phyloP scores from a whole-genome alignment of 2,113 vertebrate genomes.

The Saimiri boliviensis region DNA sequence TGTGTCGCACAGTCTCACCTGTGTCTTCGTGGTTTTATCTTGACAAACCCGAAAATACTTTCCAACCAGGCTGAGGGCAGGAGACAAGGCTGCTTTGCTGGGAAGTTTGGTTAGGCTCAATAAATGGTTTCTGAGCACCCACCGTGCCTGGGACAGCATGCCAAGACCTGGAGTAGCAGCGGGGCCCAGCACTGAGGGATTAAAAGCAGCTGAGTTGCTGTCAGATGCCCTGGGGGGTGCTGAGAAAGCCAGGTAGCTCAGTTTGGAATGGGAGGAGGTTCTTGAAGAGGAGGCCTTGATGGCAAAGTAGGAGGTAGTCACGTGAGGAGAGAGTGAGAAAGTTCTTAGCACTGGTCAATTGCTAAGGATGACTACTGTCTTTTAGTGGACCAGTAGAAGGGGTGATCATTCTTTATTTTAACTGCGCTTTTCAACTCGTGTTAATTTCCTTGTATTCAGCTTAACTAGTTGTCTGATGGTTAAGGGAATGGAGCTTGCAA shows the following conservation, averaged over 20 bases:
- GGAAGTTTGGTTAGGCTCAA: background rate
- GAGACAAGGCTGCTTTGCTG: background rate
- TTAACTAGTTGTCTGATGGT: no score
- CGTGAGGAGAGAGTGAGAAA: background rate
- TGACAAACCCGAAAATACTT: background rate
- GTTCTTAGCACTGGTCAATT: background rate
- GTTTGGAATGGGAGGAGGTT: background rate
- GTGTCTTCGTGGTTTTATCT: background rate
- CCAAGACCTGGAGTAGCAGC: background rate
- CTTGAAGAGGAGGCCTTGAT: background rate
- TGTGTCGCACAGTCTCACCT: background rate
- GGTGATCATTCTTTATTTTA: background rate
- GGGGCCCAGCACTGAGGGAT: background rate
- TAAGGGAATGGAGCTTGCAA: background rate
- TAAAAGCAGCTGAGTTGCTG: no score
- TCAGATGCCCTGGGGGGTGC: background rate
- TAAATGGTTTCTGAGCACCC: background rate
- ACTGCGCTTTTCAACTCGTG: background rate
- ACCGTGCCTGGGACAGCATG: background rate
- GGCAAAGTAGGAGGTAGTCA: background rate
- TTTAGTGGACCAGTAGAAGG: background rate
- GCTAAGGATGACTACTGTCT: background rate
- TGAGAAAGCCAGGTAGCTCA: background rate
- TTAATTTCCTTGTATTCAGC: background rate
- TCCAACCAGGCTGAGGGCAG: background rate